Conservation (phyloP, 2,797 vertebrate species). For the Tinamus major region DNA sequence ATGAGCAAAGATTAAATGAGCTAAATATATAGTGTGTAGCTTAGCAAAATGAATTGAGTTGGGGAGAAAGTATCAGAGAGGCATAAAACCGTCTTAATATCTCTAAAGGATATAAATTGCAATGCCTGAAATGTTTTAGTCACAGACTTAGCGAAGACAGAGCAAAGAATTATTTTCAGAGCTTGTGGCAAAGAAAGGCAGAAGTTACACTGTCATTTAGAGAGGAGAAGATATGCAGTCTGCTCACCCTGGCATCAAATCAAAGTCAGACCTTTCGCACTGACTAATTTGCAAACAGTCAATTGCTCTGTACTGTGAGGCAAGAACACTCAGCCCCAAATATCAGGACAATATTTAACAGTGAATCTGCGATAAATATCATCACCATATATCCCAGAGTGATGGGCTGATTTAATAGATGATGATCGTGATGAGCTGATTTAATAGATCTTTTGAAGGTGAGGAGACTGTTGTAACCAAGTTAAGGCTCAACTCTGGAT, state of each 20-base stretch:
- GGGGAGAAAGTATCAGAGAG: background rate
- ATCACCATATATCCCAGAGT: background rate
- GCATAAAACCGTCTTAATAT: background rate
- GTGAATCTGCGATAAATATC: background rate
- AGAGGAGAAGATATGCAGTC: background rate
- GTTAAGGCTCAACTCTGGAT: background rate
- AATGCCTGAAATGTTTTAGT: background rate
- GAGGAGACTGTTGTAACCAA: background rate
- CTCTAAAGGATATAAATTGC: background rate
- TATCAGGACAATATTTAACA: background rate
- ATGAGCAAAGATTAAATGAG: background rate
- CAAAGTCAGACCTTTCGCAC: background rate
- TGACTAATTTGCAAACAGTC: background rate
- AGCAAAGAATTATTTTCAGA: background rate
- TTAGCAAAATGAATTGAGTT: background rate
- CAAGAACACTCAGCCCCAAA: background rate
- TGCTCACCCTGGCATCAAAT: background rate
- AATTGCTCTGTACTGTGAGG: background rate
- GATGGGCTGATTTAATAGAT: background rate
- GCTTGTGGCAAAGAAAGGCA: background rate
- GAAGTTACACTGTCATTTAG: background rate
- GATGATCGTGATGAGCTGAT: background rate
- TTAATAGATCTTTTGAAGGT: background rate
- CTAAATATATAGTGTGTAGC: background rate
- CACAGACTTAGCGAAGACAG: fast-evolving